phyloP scores from a whole-genome alignment of 2,888 invertebrate genomes.

The Mythimna pallens region DNA sequence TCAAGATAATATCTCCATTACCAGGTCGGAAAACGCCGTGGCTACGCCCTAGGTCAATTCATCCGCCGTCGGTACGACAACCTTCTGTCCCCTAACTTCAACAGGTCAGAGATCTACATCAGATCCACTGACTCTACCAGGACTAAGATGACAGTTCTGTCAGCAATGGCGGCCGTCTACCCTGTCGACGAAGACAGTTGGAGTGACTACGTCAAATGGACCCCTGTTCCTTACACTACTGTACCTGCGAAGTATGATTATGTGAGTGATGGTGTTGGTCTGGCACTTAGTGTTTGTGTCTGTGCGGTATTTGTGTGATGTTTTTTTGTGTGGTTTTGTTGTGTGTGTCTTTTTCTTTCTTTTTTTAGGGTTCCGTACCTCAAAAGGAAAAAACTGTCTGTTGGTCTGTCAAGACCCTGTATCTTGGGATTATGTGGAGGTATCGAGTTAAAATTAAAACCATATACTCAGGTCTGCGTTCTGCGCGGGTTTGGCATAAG shows the following conservation, averaged over 20 bases:
- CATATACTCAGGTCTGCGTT: too few relatives aligned
- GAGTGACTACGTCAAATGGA: constrained; percentile 71
- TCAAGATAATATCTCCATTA: neutral
- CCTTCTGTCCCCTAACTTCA: constrained; percentile 70
- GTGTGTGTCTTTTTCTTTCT: too few relatives aligned
- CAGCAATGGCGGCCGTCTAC: constrained; percentile 73
- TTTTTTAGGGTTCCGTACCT: too few relatives aligned
- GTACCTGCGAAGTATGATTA: constrained; percentile 70
- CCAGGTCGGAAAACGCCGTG: constrained; percentile 28
- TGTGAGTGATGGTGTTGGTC: constrained; percentile 62
- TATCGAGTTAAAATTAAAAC: too few relatives aligned
- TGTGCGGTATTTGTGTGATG: too few relatives aligned
- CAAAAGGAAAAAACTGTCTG: too few relatives aligned
- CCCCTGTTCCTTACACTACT: constrained; percentile 75
- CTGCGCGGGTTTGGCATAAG: too few relatives aligned
- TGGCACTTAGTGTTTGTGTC: too few relatives aligned
- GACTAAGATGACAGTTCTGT: constrained; percentile 75
- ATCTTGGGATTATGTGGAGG: too few relatives aligned
- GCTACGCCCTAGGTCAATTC: constrained; percentile 40
- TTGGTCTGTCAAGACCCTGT: too few relatives aligned
- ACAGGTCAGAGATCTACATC: constrained; percentile 76
- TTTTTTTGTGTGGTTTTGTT: too few relatives aligned
- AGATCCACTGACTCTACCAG: constrained; percentile 77
- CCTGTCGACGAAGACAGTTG: constrained; percentile 64
- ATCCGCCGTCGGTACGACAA: constrained; percentile 66